phyloP scores from a whole-genome alignment of 2,797 vertebrate genomes.

The Gallinago stenura region DNA sequence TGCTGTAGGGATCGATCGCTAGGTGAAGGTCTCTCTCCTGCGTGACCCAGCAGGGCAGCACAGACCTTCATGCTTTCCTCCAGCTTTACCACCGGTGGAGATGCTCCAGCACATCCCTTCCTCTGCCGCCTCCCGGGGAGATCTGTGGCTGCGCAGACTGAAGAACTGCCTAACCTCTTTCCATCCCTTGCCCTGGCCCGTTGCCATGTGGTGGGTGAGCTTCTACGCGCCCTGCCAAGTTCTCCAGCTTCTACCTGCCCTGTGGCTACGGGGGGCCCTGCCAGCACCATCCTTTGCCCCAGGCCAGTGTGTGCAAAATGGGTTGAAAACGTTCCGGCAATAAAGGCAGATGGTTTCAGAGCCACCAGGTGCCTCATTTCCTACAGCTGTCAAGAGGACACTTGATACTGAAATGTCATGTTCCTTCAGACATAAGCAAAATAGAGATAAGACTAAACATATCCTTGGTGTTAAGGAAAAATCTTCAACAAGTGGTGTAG shows the following conservation, averaged over 20 bases:
- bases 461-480: not conserved
- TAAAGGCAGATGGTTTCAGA: not conserved
- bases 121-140: not conserved
- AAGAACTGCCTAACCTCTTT: not conserved
- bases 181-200: not conserved
- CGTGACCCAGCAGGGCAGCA: not conserved
- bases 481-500: not conserved
- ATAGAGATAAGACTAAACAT: slow-evolving; percentile 42
- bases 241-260: not conserved
- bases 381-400: not conserved
- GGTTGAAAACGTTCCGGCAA: not conserved
- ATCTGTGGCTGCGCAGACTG: not conserved
- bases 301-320: not conserved
- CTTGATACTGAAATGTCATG: not conserved
- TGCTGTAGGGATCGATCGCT: fast-evolving
- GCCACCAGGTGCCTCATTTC: not conserved
- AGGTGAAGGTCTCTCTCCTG: not conserved
- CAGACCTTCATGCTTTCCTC: not conserved
- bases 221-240: not conserved
- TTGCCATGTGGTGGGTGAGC: fast-evolving
- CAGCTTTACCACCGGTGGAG: not conserved
- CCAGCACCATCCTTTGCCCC: not conserved
- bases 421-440: slow-evolving; percentile 50
- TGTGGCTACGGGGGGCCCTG: fast-evolving
- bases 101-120: not conserved